Evolutionary conservation across 2,113 vertebrate species (phyloP).

Genomic region (Triplophysa tibetana): DNA sequence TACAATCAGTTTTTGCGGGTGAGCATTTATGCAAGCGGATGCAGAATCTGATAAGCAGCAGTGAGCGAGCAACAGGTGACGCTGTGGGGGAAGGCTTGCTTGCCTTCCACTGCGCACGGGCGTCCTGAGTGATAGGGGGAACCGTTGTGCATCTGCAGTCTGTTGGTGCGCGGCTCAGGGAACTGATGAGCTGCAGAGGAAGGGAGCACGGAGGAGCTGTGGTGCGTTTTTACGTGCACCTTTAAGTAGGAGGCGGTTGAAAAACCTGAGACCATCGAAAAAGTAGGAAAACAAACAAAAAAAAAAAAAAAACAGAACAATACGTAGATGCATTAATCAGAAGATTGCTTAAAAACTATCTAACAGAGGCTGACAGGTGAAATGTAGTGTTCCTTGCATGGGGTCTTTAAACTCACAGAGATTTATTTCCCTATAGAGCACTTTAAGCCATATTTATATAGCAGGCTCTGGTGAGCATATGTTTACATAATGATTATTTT

Average conservation of each 20-base stretch:
- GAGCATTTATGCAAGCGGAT: constrained; percentile 57
- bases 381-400: too few species aligned
- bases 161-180: constrained; percentile 86
- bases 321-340: constrained; percentile 34
- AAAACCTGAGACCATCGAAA: constrained; percentile 94
- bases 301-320: constrained; percentile 47
- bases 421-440: neutral
- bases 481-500: neutral
- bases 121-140: constrained; percentile 97
- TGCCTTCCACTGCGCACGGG: constrained; percentile 99
- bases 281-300: constrained; percentile 80
- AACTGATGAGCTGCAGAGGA: constrained; percentile 85
- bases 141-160: constrained; percentile 95
- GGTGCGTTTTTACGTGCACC: constrained; percentile 99
- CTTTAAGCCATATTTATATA: neutral
- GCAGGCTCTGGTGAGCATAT: neutral
- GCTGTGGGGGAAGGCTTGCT: constrained; percentile 80
- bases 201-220: constrained; percentile 90
- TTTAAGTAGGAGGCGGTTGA: constrained; percentile 99
- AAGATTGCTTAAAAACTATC: neutral
- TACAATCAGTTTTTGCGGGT: constrained; percentile 45
- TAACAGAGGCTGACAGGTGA: too few species aligned
- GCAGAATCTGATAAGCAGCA: constrained; percentile 66
- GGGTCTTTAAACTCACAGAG: too few species aligned
- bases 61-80: constrained; percentile 59